phyloP scores from a whole-genome alignment of 2,888 invertebrate genomes.

The Sericinus montela region DNA sequence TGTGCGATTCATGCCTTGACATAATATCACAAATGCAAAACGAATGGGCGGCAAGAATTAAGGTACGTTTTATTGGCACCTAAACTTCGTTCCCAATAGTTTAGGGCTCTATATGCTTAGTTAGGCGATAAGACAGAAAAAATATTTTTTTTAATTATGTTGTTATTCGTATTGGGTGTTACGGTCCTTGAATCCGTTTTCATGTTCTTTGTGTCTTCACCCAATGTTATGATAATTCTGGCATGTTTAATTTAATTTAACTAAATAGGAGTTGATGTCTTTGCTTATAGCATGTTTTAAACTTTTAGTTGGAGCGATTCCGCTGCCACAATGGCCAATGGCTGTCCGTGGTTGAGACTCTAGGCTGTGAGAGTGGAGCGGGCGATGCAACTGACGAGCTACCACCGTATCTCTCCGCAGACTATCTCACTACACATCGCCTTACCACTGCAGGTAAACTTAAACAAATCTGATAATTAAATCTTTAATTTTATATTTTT shows the following conservation, averaged over 20 bases:
- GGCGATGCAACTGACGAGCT: conserved; percentile 81
- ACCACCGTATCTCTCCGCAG: conserved; percentile 87
- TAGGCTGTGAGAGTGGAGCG: conserved; percentile 76
- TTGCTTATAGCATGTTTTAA: too few relatives aligned
- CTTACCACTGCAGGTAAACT: conserved; percentile 62
- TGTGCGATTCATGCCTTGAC: conserved; percentile 97
- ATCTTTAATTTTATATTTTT: too few relatives aligned
- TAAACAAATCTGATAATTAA: background rate
- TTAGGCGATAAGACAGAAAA: too few relatives aligned
- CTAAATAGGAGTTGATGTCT: too few relatives aligned
- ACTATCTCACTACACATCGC: conserved; percentile 80
- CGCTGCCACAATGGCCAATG: conserved; percentile 99
- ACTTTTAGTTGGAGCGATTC: conserved; percentile 86
- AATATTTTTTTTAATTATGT: too few relatives aligned
- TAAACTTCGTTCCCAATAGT: too few relatives aligned
- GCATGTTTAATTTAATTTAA: too few relatives aligned
- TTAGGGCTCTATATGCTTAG: too few relatives aligned
- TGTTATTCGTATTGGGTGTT: too few relatives aligned
- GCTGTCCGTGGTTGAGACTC: conserved; percentile 96
- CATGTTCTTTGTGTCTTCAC: too few relatives aligned
- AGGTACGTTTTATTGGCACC: conserved; percentile 55
- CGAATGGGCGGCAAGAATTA: conserved; percentile 96
- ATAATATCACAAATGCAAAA: conserved; percentile 95
- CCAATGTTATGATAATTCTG: too few relatives aligned
- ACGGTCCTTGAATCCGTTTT: too few relatives aligned